Evolutionary conservation across 2,888 invertebrate species (phyloP).

Genomic region (Heliothis peltigera): DNA sequence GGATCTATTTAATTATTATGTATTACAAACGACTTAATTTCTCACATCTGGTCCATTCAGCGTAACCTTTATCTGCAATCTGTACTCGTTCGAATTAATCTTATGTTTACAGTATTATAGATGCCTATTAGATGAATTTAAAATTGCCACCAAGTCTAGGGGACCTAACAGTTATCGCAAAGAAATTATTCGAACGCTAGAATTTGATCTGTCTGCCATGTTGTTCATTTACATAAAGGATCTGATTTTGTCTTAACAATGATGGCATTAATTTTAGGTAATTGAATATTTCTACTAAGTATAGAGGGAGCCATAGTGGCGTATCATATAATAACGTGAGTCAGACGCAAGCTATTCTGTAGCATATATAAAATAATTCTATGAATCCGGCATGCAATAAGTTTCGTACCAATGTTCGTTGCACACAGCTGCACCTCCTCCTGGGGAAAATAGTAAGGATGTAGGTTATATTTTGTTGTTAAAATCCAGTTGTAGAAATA

Average conservation of each 20-base stretch:
- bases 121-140: constrained; percentile 48
- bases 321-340: constrained; percentile 69
- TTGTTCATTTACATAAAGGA: constrained; percentile 43
- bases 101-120: constrained; percentile 49
- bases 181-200: constrained; percentile 33
- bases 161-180: constrained; percentile 37
- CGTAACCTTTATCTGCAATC: constrained; percentile 54
- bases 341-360: constrained; percentile 80
- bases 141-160: constrained; percentile 37
- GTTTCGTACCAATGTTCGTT: constrained; percentile 84
- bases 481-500: background rate
- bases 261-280: constrained; percentile 53
- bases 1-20: constrained; percentile 64
- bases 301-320: constrained; percentile 67
- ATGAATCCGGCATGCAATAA: constrained; percentile 84
- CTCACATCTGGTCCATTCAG: constrained; percentile 62
- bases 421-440: constrained; percentile 85
- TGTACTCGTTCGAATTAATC: constrained; percentile 51
- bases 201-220: constrained; percentile 40
- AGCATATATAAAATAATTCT: constrained; percentile 82
- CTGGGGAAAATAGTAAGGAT: constrained; percentile 50
- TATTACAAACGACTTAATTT: constrained; percentile 60
- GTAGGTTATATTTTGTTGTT: background rate
- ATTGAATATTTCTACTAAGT: constrained; percentile 64
- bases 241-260: constrained; percentile 23